Conservation (phyloP, 2,113 vertebrate genomes). For the Baryphthengus martii region DNA sequence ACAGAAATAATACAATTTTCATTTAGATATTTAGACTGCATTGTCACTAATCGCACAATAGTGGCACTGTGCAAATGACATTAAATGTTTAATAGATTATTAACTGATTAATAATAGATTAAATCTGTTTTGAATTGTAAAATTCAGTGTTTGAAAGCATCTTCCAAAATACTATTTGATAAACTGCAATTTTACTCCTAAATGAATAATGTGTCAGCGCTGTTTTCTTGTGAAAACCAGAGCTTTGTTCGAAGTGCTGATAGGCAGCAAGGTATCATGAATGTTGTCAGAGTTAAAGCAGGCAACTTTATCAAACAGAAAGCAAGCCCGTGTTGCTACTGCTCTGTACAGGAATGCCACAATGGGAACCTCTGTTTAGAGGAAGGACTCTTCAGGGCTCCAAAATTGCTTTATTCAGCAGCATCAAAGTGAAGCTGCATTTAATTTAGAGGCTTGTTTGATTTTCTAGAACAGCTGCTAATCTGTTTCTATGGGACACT, state of each 20-base stretch:
- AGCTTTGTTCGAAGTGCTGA: neutral
- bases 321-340: neutral
- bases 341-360: neutral
- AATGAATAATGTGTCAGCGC: neutral
- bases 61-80: neutral
- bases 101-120: neutral
- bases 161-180: neutral
- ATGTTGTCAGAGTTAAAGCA: neutral
- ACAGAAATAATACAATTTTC: neutral
- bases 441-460: neutral
- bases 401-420: neutral
- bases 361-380: conserved; percentile 6
- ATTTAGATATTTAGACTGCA: neutral
- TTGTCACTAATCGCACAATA: neutral
- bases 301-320: neutral
- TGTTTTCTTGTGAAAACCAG: neutral
- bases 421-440: conserved; percentile 11
- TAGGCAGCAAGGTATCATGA: neutral
- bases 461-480: neutral
- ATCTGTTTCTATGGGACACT: neutral
- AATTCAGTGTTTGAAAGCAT: neutral
- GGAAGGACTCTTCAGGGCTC: neutral
- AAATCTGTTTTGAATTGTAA: neutral
- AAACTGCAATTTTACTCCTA: neutral
- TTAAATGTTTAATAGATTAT: neutral